Base-by-base conservation (phyloP, 2,797 vertebrate species). In the Sardinella longiceps region DNA sequence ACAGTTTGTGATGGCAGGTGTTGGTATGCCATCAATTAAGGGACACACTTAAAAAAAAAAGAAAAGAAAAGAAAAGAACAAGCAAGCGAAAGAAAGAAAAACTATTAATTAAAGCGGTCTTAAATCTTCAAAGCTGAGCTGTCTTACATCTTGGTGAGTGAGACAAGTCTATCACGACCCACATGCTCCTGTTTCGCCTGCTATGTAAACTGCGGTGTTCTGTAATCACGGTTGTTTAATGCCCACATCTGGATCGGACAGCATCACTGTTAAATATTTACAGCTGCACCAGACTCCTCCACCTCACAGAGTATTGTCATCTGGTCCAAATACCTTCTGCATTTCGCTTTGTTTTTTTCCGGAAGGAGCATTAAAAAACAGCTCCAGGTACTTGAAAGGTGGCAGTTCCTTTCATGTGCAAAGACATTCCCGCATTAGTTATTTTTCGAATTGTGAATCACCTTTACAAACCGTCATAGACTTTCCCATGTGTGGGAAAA, bases 141-240 rank as follows among this genome's bases (percentile, higher is more conserved):
- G 90, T 88, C 86, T 90, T 90, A 89, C 15, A 84, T 83, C 77
- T 82, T 30, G 63, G 70, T 39, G 56, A 84, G 80, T 51, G 86
- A 83, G 83, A 81, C 58, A 81, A 33, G 74, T 80, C 85, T 51
- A 83, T 87, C 83, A 80, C 63, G 50, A 53, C 37, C 93, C 94
- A 94, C 92, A 94, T 94, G 95, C 94, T 95, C 93, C 95, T 90
- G 95, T 96, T 95, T 94, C 94, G 94, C 88, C 93, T 93, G 94
- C 94, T 94, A 94, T 95, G 95, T 94, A 95, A 95, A 95, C 94
- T 95, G 94, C 91, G 94, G 94, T 93, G 92, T 95, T 77, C 93
- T 93, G 95, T 95, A 96, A 96, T 96, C 95, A 96, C 92, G 94
- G 93, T 94, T 95, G 94, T 95, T 96, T 95, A 95, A 95, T 93